Evolutionary conservation across 64 coral and sea anemone species (phyloP), one percentile per base, ranked within the genome.

Genomic region (Platygyra sinensis): DNA sequence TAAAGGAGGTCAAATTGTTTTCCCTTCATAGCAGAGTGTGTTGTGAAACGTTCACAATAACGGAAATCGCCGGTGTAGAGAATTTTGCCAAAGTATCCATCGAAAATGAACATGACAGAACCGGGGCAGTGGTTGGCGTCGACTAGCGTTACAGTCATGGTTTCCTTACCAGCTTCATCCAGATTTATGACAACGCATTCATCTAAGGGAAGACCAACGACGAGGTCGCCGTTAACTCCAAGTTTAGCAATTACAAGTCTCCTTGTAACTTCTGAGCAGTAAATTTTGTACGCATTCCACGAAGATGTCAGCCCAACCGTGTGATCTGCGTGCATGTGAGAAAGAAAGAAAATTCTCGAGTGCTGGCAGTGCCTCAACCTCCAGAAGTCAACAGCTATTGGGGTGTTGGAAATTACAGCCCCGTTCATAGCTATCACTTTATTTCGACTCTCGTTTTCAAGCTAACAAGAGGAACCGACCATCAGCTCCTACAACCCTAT

Each of bases 121-220:
- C 96, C 96, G 25, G 94, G 91, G 54, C 94, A 99, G 16, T 99
- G 97, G 52, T 96, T 99, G 29, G 97, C 97, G 89, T 99, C 97
- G 25, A 95, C 60, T 7, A 93, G 54, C 4, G 94, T 95, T 1
- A 99, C 97, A 10, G 94, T 94, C 59, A 95, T 79, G 7, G 60
- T 96, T 69, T 96, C 94, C 30, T 54, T 65, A 4, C 96, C 87
- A 30, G 22, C 28, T 80, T 98, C 93, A 52, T 95, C 96, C 62
- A 98, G 52, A 60, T 93, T 67, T 60, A 98, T 83, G 12, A 85
- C 64, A 51, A 93, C 59, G 31, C 75, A 28, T 30, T 98, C 73
- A 27, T 93, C 87, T 17, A 95, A 31, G 28, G 96, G 96, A 18
- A 98, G 36, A 30, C 85, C 81, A 59, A 93, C 87, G 4, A 98